These are phyloP conservation scores for Butastur rufipennis DNA, from an alignment of 2,113 vertebrate genomes.

Conservation along the genomic window DNA sequence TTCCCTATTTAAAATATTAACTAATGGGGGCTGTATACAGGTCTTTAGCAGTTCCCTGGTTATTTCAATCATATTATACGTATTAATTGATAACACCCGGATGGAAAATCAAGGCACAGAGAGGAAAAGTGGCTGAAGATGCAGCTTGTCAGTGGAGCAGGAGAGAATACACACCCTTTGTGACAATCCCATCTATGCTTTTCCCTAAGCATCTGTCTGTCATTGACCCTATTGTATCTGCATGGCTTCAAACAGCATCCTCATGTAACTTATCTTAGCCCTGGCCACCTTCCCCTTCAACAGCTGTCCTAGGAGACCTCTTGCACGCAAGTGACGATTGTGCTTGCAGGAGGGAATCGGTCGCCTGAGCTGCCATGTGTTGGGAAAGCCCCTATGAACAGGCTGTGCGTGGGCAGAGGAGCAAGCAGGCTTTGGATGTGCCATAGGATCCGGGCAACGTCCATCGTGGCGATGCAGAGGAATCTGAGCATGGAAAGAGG, in stretches of 20 bases:
- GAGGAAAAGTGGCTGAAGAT: not conserved
- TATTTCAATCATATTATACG: too few relatives aligned
- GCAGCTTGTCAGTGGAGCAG: not conserved
- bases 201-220: not conserved
- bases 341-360: accelerated
- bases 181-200: not conserved
- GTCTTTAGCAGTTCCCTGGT: too few relatives aligned
- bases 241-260: not conserved
- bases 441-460: accelerated
- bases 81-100: not conserved
- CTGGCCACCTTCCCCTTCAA: not conserved
- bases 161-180: not conserved
- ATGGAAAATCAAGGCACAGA: not conserved
- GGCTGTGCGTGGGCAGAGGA: not conserved
- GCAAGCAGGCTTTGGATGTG: not conserved
- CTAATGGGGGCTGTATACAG: too few relatives aligned
- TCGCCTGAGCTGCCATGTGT: accelerated
- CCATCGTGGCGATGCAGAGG: accelerated
- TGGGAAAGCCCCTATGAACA: not conserved
- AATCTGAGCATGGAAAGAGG: not conserved
- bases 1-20: too few relatives aligned
- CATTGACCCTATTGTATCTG: not conserved
- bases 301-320: not conserved
- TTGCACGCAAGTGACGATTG: accelerated
- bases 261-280: not conserved